Conservation (phyloP, 2,113 vertebrate species). For the Ictidomys tridecemlineatus region DNA sequence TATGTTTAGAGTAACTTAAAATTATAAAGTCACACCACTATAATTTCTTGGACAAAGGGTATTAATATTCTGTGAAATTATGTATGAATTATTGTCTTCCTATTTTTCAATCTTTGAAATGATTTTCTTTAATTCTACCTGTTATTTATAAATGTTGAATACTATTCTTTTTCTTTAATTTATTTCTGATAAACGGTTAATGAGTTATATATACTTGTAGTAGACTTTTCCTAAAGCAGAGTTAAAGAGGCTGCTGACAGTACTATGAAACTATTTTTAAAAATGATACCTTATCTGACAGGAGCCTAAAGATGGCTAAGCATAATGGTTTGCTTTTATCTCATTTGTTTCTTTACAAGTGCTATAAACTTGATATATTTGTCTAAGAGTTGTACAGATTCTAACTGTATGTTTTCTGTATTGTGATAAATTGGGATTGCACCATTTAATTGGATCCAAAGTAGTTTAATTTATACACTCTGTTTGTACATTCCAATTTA, state of each 20-base stretch:
- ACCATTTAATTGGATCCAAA: not conserved
- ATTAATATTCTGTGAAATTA: not conserved
- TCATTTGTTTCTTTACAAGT: not conserved
- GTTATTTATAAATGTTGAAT: not conserved
- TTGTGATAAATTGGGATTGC: not conserved
- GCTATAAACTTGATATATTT: not conserved
- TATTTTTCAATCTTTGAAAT: not conserved
- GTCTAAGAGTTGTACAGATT: not conserved
- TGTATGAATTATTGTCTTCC: not conserved
- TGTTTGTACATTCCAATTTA: not conserved
- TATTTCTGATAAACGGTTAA: not conserved
- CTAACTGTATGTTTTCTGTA: not conserved
- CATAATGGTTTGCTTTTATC: not conserved
- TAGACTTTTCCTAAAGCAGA: not conserved
- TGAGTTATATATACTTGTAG: not conserved
- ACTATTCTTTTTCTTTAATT: not conserved
- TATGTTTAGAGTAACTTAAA: too few species aligned
- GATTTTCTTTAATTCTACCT: not conserved
- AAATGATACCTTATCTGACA: not conserved
- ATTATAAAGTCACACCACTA: not conserved
- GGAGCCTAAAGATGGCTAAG: not conserved
- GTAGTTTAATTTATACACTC: not conserved
- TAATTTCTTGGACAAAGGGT: not conserved
- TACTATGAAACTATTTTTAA: not conserved
- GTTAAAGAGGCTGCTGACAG: not conserved